Evolutionary conservation across 2,797 vertebrate genomes (phyloP).

Genomic region (Coilia nasus): DNA sequence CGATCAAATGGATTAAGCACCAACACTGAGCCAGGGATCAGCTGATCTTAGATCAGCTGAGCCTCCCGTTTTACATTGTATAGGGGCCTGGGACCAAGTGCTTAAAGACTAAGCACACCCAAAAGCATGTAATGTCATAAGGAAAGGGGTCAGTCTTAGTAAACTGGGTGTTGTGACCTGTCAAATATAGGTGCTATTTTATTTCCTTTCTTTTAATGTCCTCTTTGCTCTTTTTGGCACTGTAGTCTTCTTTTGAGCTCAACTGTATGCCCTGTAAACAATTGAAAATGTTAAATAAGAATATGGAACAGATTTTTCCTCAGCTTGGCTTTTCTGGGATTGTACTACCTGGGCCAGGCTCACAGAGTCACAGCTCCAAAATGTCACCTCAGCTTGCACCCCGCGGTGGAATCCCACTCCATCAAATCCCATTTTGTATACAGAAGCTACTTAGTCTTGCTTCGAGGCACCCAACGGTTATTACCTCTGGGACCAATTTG

Average conservation of each 20-base stretch:
- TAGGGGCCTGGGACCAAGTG: neutral
- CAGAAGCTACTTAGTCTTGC: slow-evolving; percentile 18
- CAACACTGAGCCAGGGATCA: neutral
- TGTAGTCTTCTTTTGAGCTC: neutral
- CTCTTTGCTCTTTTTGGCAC: neutral
- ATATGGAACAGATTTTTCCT: neutral
- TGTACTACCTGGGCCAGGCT: neutral
- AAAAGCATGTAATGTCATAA: neutral
- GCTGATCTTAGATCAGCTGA: neutral
- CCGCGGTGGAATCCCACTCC: neutral
- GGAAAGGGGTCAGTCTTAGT: neutral
- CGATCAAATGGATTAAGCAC: neutral
- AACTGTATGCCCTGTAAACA: neutral
- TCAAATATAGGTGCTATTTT: neutral
- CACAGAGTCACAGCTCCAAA: neutral
- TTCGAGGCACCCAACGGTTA: neutral
- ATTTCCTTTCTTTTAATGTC: neutral
- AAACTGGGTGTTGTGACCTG: neutral
- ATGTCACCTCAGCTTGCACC: neutral
- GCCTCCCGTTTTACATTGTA: neutral
- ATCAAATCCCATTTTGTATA: slow-evolving; percentile 14
- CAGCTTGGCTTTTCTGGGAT: neutral
- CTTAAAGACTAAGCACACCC: neutral
- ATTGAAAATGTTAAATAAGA: neutral
- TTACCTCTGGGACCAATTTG: slow-evolving; percentile 22